A percentile compares a stretch with the other conserved stretches of the same genome.
These are phyloP conservation scores for Notechis scutatus DNA, from an alignment of 2,113 vertebrate species.

Conservation along the genomic window DNA sequence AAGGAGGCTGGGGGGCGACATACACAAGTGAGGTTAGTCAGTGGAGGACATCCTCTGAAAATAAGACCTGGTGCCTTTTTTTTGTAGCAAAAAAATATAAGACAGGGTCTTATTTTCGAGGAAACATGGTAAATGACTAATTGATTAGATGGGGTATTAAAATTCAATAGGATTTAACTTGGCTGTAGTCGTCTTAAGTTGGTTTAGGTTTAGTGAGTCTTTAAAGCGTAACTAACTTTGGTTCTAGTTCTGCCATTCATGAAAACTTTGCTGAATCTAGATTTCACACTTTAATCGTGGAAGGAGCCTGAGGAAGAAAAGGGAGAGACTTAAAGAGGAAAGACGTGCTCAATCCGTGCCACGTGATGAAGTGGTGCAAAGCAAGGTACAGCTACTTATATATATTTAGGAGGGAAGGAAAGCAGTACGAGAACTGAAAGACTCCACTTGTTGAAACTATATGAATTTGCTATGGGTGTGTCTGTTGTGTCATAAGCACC, in stretches of 20 bases:
- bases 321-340: constrained; percentile 91
- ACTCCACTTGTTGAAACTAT: not conserved
- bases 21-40: no score
- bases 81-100: no score
- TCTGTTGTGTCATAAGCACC: not conserved
- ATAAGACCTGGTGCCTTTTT: no score
- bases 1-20: no score
- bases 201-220: not conserved
- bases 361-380: constrained; percentile 84
- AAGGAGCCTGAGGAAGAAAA: constrained; percentile 89
- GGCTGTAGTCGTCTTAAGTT: not conserved
- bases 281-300: constrained; percentile 89
- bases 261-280: constrained; percentile 64
- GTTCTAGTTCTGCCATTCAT: not conserved
- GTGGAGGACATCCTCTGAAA: no score
- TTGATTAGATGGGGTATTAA: not conserved
- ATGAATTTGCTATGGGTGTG: not conserved
- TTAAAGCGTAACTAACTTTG: not conserved
- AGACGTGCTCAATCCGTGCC: constrained; percentile 94
- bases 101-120: no score
- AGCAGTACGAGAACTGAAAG: not conserved
- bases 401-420: not conserved
- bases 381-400: constrained; percentile 67
- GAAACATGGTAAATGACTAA: not conserved
- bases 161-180: not conserved